Conservation (phyloP, 2,113 vertebrate species). For the human (Homo sapiens) region DNA sequence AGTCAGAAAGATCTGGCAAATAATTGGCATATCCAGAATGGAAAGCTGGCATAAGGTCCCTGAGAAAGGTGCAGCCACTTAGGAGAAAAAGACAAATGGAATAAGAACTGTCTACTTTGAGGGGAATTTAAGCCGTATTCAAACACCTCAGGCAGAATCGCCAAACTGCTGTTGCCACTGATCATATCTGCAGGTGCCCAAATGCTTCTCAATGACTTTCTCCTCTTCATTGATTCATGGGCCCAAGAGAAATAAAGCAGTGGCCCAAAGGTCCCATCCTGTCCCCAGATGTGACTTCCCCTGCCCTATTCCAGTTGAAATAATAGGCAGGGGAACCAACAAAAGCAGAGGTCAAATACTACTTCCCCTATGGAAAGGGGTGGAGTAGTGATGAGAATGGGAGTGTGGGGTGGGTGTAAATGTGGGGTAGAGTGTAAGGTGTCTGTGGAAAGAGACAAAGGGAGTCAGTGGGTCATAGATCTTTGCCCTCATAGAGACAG, state of each 20-base stretch:
- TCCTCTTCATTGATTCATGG: background rate
- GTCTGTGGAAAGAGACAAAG: background rate
- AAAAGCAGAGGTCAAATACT: background rate
- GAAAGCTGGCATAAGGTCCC: background rate
- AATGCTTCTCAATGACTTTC: background rate
- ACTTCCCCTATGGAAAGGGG: background rate
- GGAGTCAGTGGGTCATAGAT: background rate
- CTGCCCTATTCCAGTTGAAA: background rate
- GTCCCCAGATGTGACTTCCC: background rate
- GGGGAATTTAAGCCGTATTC: background rate
- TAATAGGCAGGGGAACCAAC: no score
- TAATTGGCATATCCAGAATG: background rate
- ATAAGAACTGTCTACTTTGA: background rate
- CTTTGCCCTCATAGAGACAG: background rate
- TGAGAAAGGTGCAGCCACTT: background rate
- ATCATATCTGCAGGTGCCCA: background rate
- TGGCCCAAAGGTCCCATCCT: background rate
- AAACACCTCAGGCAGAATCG: background rate
- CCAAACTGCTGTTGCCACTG: no score
- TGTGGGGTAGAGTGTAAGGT: no score
- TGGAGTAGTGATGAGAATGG: fast-evolving
- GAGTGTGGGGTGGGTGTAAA: background rate
- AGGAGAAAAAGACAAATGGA: background rate
- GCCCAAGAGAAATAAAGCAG: background rate
- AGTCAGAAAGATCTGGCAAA: background rate